These are phyloP conservation scores for Mechanitis messenoides DNA, from an alignment of 2,888 invertebrate species.

Conservation along the genomic window DNA sequence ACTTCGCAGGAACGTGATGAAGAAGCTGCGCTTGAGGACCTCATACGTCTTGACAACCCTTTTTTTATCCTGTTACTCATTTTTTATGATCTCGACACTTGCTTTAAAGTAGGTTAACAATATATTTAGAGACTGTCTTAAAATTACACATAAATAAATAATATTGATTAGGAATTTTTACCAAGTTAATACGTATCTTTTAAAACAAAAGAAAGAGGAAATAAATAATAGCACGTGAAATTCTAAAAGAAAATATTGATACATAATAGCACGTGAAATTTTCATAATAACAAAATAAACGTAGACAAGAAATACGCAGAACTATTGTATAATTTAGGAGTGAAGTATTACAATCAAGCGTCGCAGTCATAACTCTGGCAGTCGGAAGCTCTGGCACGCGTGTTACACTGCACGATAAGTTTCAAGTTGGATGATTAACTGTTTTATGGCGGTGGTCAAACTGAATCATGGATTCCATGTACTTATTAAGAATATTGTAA, in stretches of 20 bases:
- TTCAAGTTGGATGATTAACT: no score
- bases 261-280: no score
- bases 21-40: slow-evolving; percentile 13
- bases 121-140: neutral
- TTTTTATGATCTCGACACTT: slow-evolving; percentile 4
- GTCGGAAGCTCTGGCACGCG: slow-evolving; percentile 16
- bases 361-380: slow-evolving; percentile 23
- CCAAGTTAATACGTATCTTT: no score
- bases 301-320: neutral
- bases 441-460: no score
- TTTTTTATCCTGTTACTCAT: slow-evolving; percentile 15
- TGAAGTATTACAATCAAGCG: slow-evolving; percentile 19
- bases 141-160: no score
- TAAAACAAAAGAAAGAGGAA: no score
- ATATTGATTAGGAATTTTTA: no score
- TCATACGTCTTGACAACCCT: slow-evolving; percentile 16
- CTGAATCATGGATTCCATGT: no score
- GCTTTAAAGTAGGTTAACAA: neutral
- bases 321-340: slow-evolving; percentile 8
- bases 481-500: no score
- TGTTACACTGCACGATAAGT: slow-evolving; percentile 10
- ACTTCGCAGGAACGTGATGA: slow-evolving; percentile 21
- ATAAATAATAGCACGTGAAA: no score
- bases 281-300: neutral
- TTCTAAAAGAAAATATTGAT: no score